A percentile compares a stretch with the other conserved stretches of the same genome.
Conservation (phyloP, 1,140 invertebrate species). For the Tetramorium parvispinum region DNA sequence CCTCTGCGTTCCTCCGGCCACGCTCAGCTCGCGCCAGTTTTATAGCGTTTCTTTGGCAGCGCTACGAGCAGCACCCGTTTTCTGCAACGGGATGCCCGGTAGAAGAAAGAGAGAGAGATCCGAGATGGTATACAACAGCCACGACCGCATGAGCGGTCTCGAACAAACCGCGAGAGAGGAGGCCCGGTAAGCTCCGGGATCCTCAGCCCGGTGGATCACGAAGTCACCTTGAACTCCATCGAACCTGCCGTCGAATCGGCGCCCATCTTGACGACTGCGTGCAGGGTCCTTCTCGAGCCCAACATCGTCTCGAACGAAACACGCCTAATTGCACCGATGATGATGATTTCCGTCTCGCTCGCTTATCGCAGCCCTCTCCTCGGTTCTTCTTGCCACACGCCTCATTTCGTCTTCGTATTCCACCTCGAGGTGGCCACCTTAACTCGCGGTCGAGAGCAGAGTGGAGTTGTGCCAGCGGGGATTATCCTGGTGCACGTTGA, state of each 20-base stretch:
- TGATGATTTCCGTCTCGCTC: slow-evolving; percentile 2
- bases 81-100: slow-evolving; percentile 49
- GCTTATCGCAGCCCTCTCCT: not conserved
- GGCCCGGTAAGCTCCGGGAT: slow-evolving; percentile 65
- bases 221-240: slow-evolving; percentile 77
- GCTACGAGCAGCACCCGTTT: slow-evolving; percentile 22
- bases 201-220: slow-evolving; percentile 65
- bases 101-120: slow-evolving; percentile 1
- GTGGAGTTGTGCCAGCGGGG: slow-evolving; percentile 63
- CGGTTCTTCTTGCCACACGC: not conserved
- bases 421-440: not conserved
- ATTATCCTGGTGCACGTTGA: slow-evolving; percentile 67
- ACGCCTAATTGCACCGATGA: slow-evolving; percentile 17
- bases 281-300: slow-evolving; percentile 2
- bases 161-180: slow-evolving; percentile 57
- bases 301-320: slow-evolving; percentile 44
- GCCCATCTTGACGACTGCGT: slow-evolving; percentile 60
- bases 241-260: slow-evolving; percentile 49
- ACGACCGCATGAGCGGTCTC: slow-evolving; percentile 55
- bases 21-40: slow-evolving; percentile 50
- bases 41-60: slow-evolving; percentile 42
- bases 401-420: not conserved
- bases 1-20: not conserved
- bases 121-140: not conserved
- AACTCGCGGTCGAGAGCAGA: slow-evolving; percentile 44